These are phyloP conservation scores for Caradrina kadenii DNA, from an alignment of 2,888 invertebrate species.

Conservation along the genomic window DNA sequence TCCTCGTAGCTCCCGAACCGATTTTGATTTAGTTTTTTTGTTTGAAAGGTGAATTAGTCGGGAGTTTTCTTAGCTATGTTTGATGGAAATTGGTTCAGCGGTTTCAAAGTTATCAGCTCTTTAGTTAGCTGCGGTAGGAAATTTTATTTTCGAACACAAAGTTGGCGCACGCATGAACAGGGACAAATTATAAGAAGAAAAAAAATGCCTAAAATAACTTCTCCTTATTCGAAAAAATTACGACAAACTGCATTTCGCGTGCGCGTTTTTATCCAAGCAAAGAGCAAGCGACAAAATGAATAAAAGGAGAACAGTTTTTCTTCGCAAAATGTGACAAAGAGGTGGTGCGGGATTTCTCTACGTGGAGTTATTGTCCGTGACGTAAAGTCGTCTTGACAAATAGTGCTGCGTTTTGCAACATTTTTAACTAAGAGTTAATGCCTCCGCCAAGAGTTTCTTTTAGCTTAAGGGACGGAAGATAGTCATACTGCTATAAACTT, in stretches of 20 bases:
- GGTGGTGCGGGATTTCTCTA: conserved; percentile 85
- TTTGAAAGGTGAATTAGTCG: too few relatives aligned
- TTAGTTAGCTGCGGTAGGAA: too few relatives aligned
- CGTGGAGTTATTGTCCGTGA: conserved; percentile 86
- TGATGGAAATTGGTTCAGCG: too few relatives aligned
- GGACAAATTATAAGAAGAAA: too few relatives aligned
- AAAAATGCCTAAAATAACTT: neutral
- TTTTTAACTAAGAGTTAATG: conserved; percentile 83
- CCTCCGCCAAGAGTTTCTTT: conserved; percentile 63
- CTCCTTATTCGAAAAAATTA: conserved; percentile 21
- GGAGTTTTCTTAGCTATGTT: too few relatives aligned
- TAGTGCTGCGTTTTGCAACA: conserved; percentile 83
- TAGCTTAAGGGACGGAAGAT: conserved; percentile 50
- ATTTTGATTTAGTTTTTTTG: too few relatives aligned
- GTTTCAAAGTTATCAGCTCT: too few relatives aligned
- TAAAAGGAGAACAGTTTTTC: conserved; percentile 80
- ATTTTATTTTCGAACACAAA: conserved; percentile 16
- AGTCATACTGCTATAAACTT: conserved; percentile 59
- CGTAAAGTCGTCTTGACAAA: conserved; percentile 85
- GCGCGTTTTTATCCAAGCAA: conserved; percentile 49
- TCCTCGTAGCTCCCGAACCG: too few relatives aligned
- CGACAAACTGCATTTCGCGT: conserved; percentile 37
- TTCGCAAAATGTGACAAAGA: conserved; percentile 86
- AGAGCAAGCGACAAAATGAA: conserved; percentile 77
- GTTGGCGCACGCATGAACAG: conserved; percentile 21